Conservation (phyloP, 2,797 vertebrate species). For the Ceryle rudis region DNA sequence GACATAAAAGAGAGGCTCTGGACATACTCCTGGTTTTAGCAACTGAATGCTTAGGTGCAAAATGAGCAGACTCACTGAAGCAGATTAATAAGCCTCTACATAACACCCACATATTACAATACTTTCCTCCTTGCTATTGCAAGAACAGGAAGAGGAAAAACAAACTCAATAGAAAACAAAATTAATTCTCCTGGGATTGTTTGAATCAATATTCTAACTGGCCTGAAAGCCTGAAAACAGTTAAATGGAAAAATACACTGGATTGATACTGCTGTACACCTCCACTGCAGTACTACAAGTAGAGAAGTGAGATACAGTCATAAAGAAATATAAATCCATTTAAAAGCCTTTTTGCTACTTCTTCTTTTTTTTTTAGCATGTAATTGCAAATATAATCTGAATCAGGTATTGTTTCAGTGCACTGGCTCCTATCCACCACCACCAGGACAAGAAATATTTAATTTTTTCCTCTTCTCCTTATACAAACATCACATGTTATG, state of each 20-base stretch:
- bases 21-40: neutral
- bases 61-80: neutral
- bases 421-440: neutral
- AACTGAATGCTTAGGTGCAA: neutral
- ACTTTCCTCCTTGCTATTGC: neutral
- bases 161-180: neutral
- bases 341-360: neutral
- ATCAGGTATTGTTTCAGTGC: neutral
- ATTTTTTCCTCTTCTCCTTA: neutral
- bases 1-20: neutral
- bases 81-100: neutral
- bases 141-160: neutral
- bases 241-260: neutral
- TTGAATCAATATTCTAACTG: neutral
- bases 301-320: neutral
- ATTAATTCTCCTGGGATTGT: neutral
- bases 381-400: neutral
- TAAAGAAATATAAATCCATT: neutral
- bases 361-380: neutral
- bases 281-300: neutral
- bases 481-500: fast-evolving
- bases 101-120: neutral
- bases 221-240: neutral
- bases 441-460: neutral
- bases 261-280: neutral